Base-by-base conservation (phyloP, 30 jellyfish, hydroid and myxozoan species). In the Catostylus mosaicus region DNA sequence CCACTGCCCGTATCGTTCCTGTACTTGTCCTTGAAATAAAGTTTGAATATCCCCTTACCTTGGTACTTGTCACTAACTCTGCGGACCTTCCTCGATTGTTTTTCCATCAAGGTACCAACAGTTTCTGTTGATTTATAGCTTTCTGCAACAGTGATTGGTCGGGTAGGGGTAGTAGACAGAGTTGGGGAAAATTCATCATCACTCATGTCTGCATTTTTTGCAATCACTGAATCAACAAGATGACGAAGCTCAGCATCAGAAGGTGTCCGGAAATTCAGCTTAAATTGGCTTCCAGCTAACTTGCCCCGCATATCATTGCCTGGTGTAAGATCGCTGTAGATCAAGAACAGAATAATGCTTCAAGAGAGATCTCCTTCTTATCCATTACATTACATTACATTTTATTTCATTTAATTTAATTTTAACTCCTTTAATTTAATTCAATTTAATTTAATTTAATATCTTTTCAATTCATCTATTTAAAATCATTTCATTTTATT, bases 151-250 rank as follows among this genome's bases (percentile, higher is more conserved):
- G 26, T 38, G 57, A 23, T 60, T 32, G 77, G 34, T 34, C 77
- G 75, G 31, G 67, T 67, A 8, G 79, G 88, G 52, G 79, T 77
- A 0, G 88, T 23, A 23, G 67, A 35, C 24, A 79, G n/a, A 0
- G n/a, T n/a, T n/a, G n/a, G n/a, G n/a, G 89, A 66, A 51, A 79
- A 48, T 54, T 82, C 92, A 7, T 82, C 92, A 31, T 67, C 82
- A 57, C 86, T 82, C 2, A 32, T 67, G 16, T 68, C 82, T 1
- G 26, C 86, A 52, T 10, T 22, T 0, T 40, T 70, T 1, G 86
- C 45, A 4, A 30, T 51, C 27, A 82, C 45, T 1, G 76, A 48
- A 8, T 45, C 43, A 29, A 67, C 80, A 45, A 82, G 61, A 26
- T 72, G 24, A 6, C 78, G 36, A 3, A 82, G 73, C 33, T 82